A percentile compares a stretch with the other conserved stretches of the same genome.
phyloP scores from a whole-genome alignment of 2,888 invertebrate species.

The Gymnocheta viridis region DNA sequence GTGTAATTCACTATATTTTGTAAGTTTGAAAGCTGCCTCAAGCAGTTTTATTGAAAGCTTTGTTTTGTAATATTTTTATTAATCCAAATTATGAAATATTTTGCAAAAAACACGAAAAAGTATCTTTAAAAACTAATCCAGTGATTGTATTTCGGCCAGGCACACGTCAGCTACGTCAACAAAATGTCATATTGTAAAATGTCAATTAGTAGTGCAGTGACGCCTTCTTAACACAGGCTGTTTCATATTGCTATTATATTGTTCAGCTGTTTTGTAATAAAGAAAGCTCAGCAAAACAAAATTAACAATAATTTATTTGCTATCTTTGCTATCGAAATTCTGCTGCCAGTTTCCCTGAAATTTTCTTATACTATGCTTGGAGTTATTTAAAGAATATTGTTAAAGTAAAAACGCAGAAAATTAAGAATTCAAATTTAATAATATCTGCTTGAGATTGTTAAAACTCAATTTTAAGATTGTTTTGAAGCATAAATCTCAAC shows the following conservation, averaged over 20 bases:
- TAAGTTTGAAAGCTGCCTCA: slow-evolving; percentile 25
- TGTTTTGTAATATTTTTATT: not conserved
- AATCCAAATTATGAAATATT: slow-evolving; percentile 47
- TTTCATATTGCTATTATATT: not conserved
- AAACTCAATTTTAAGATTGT: not conserved
- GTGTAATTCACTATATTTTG: not conserved
- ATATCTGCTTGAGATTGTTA: not conserved
- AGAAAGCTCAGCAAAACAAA: slow-evolving; percentile 43
- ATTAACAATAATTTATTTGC: slow-evolving; percentile 10
- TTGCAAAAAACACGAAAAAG: slow-evolving; percentile 42
- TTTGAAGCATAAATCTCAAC: not conserved
- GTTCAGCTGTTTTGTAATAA: slow-evolving; percentile 44
- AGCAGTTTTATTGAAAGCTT: slow-evolving; percentile 15
- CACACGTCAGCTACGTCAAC: slow-evolving; percentile 75
- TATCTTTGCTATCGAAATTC: not conserved
- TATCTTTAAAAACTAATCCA: slow-evolving; percentile 36
- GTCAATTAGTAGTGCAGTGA: slow-evolving; percentile 32
- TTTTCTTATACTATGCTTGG: slow-evolving; percentile 9
- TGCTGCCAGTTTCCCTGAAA: slow-evolving; percentile 23
- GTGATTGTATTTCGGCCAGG: slow-evolving; percentile 47
- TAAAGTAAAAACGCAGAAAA: not conserved
- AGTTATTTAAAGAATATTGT: not conserved
- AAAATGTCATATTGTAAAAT: slow-evolving; percentile 58
- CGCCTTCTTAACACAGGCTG: slow-evolving; percentile 4
- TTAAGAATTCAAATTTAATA: not conserved